Conservation (phyloP, 2,113 vertebrate species). For the Syngnathoides biaculeatus region DNA sequence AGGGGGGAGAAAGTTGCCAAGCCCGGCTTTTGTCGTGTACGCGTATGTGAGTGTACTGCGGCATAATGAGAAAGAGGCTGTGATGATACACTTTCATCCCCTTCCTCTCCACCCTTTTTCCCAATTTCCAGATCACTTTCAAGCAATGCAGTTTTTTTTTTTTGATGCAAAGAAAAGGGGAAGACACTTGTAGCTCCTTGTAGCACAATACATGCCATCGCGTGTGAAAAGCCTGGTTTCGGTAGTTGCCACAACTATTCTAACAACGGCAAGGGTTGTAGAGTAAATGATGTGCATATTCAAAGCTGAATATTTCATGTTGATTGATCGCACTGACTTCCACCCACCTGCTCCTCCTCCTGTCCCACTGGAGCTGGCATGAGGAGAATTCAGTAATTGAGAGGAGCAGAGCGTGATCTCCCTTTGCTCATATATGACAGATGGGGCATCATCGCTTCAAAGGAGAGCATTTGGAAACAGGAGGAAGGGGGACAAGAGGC, state of each 20-base stretch:
- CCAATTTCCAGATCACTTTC: slow-evolving; percentile 12
- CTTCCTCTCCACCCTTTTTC: slow-evolving; percentile 23
- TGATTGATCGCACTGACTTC: slow-evolving; percentile 73
- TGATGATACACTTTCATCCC: slow-evolving; percentile 49
- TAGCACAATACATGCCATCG: slow-evolving; percentile 21
- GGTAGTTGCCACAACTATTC: slow-evolving; percentile 23
- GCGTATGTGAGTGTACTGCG: slow-evolving; percentile 56
- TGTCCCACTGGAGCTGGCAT: slow-evolving; percentile 91
- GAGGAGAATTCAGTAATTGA: slow-evolving; percentile 93
- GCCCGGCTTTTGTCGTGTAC: slow-evolving; percentile 68
- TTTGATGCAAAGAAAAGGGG: background rate
- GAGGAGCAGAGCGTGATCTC: slow-evolving; percentile 93
- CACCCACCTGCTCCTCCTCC: slow-evolving; percentile 79
- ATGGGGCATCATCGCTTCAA: slow-evolving; percentile 99
- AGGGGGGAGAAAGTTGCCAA: slow-evolving; percentile 71
- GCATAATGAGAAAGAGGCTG: slow-evolving; percentile 55
- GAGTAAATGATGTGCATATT: slow-evolving; percentile 69
- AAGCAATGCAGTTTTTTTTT: background rate
- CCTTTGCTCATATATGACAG: slow-evolving; percentile 96
- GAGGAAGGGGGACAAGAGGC: slow-evolving; percentile 72
- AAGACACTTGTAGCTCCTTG: slow-evolving; percentile 4
- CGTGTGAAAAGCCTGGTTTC: slow-evolving; percentile 24
- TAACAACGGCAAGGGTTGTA: slow-evolving; percentile 46
- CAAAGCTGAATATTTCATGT: slow-evolving; percentile 74
- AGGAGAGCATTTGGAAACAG: slow-evolving; percentile 90